Evolutionary conservation across 2,888 invertebrate species (phyloP).

Genomic region (Ormia ochracea): DNA sequence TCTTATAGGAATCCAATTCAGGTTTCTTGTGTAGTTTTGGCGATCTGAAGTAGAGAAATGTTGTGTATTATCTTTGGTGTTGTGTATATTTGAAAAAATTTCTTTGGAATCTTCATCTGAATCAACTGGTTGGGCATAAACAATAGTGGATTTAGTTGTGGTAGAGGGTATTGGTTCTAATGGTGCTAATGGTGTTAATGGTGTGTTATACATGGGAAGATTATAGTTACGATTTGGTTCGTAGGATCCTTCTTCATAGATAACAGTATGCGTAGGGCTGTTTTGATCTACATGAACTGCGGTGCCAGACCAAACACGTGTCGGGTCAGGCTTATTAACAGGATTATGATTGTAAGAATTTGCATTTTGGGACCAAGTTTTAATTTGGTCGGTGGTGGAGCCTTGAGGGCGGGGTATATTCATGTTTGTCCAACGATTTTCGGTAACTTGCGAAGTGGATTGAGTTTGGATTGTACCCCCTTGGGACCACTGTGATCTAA

Average conservation of each 20-base stretch:
- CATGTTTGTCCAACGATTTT: conserved; percentile 73
- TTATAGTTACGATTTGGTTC: conserved; percentile 73
- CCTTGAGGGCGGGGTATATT: conserved; percentile 71
- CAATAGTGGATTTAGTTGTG: conserved; percentile 59
- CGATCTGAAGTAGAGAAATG: conserved; percentile 47
- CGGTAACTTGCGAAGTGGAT: conserved; percentile 31
- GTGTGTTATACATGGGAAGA: conserved; percentile 64
- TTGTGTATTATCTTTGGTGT: conserved; percentile 34
- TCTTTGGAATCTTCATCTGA: conserved; percentile 67
- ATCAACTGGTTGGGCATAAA: conserved; percentile 72
- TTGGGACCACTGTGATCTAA: conserved; percentile 49
- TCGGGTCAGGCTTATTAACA: neutral
- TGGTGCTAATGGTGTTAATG: conserved; percentile 71
- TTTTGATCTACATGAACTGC: conserved; percentile 64
- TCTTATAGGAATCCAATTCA: conserved; percentile 48
- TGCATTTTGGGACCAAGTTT: conserved; percentile 15
- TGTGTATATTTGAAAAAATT: conserved; percentile 61
- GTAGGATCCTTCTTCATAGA: conserved; percentile 70
- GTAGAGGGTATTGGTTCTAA: conserved; percentile 61
- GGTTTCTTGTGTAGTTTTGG: conserved; percentile 66
- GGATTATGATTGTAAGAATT: neutral
- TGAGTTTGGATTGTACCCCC: conserved; percentile 56
- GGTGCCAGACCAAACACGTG: conserved; percentile 66
- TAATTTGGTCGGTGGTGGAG: conserved; percentile 3
- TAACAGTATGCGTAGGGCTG: conserved; percentile 67